Base-by-base conservation (phyloP, 2,113 vertebrate genomes). In the Oxyruncus cristatus region DNA sequence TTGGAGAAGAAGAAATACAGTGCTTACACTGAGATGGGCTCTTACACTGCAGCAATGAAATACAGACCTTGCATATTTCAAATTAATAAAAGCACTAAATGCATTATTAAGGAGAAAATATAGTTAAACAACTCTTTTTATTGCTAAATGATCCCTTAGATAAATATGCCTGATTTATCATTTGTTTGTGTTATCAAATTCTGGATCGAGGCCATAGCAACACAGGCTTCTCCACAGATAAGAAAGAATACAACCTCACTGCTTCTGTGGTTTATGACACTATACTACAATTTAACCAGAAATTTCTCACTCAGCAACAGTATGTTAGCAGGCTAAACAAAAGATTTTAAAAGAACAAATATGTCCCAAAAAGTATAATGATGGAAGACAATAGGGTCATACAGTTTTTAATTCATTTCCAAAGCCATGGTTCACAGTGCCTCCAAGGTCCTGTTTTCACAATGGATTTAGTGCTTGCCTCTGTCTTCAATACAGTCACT, bases 21-120 rank as follows among this genome's bases (percentile, higher is more conserved):
- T 42, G 22, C 41, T 39, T 55, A 52, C 19, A 32, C 6, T 11
- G 24, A 35, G 47, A 42, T 67, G 44, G n/a, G 63, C 23, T n/a
- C 62, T 93, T 66, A 39, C 21, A 21, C 33, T 50, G 27, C 35
- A 62, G 66, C 92, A 83, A 63, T 44, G 35, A 86, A 82, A 96
- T 93, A 28, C 42, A 85, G 53, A 71, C 8, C 17, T 76, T 53
- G n/a, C 18, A 46, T 79, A 92, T 73, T 92, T 76, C 85, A 65
- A 56, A 71, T 75, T 71, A 82, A 86, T 74, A 83, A 85, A 92
- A 77, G n/a, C 42, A 89, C 41, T 76, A 83, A 93, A 96, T 63
- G 70, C 19, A 66, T 92, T 73, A 90, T 77, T 89, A 73, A 94
- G 49, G 92, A 89, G 53, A 85, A 95, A 94, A 90, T 42, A 86